A percentile compares a stretch with the other conserved stretches of the same genome.
phyloP scores from a whole-genome alignment of 2,113 vertebrate species.

The Tursiops truncatus region DNA sequence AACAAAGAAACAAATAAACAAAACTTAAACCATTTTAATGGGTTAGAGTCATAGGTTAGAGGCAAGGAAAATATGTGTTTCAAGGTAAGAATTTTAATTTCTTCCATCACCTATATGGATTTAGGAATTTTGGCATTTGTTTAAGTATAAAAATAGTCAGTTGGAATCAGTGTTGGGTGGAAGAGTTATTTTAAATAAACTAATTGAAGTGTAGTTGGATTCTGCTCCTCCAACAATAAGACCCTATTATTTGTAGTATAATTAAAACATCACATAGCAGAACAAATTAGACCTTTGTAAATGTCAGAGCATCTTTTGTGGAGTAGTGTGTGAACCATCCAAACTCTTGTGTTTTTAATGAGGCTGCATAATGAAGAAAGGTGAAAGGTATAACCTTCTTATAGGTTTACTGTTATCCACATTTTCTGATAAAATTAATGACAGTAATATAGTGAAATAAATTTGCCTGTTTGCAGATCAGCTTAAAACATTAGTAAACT shows the following conservation, averaged over 20 bases:
- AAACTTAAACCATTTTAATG: not conserved
- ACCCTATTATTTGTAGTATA: not conserved
- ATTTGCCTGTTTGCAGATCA: not conserved
- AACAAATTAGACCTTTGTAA: not conserved
- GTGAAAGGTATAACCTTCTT: not conserved
- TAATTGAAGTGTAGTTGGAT: not conserved
- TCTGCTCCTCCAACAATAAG: not conserved
- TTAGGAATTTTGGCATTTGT: not conserved
- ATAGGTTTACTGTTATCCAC: not conserved
- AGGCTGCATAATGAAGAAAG: not conserved
- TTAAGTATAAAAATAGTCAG: constrained; percentile 1
- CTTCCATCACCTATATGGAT: not conserved
- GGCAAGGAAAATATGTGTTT: not conserved
- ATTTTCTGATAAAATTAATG: constrained; percentile 20
- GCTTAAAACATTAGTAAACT: not conserved
- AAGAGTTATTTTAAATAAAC: constrained; percentile 24
- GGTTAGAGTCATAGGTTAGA: not conserved
- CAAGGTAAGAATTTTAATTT: constrained; percentile 10
- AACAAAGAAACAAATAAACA: not conserved
- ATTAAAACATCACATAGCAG: not conserved
- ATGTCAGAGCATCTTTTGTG: not conserved
- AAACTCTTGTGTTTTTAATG: constrained; percentile 1
- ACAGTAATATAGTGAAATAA: not conserved
- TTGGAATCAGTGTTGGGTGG: not conserved
- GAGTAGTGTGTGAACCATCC: not conserved